Conservation (phyloP, 2,888 invertebrate genomes). For the Drosophila nr. fundita region DNA sequence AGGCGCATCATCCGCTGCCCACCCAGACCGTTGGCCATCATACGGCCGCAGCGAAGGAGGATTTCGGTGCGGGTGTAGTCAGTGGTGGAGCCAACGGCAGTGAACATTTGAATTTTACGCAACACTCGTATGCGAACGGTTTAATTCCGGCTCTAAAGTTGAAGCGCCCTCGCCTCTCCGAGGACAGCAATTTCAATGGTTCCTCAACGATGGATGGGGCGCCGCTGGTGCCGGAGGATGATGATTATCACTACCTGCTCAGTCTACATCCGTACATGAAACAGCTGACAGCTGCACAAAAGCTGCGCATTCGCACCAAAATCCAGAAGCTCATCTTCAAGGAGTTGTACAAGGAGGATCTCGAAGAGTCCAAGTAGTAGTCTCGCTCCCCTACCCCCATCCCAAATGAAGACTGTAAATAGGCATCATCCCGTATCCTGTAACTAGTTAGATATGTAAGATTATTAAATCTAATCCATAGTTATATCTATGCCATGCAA, state of each 20-base stretch:
- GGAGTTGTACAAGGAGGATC: conserved; percentile 84
- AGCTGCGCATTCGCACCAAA: conserved; percentile 84
- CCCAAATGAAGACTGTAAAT: conserved; percentile 69
- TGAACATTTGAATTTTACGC: conserved; percentile 82
- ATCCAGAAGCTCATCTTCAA: conserved; percentile 85
- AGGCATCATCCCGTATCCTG: conserved; percentile 31
- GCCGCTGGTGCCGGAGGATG: conserved; percentile 83
- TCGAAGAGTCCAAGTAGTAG: conserved; percentile 83
- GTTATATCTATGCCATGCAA: conserved; percentile 67
- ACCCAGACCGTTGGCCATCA: conserved; percentile 60
- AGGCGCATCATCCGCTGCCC: conserved; percentile 81
- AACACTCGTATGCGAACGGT: conserved; percentile 82
- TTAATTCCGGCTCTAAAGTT: conserved; percentile 82
- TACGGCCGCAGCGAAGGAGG: conserved; percentile 72
- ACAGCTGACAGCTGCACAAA: conserved; percentile 84
- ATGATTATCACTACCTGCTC: conserved; percentile 84
- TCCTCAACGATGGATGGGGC: conserved; percentile 83
- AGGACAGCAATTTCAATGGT: conserved; percentile 84
- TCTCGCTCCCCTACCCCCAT: background rate
- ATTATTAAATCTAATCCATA: conserved; percentile 51
- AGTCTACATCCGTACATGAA: conserved; percentile 85
- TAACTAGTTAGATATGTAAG: conserved; percentile 38
- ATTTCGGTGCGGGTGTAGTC: conserved; percentile 47
- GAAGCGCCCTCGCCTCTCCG: conserved; percentile 82
- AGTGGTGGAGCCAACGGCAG: conserved; percentile 23